These are phyloP conservation scores for Trachelus troglodyta DNA, from an alignment of 2,888 invertebrate species.

Conservation along the genomic window DNA sequence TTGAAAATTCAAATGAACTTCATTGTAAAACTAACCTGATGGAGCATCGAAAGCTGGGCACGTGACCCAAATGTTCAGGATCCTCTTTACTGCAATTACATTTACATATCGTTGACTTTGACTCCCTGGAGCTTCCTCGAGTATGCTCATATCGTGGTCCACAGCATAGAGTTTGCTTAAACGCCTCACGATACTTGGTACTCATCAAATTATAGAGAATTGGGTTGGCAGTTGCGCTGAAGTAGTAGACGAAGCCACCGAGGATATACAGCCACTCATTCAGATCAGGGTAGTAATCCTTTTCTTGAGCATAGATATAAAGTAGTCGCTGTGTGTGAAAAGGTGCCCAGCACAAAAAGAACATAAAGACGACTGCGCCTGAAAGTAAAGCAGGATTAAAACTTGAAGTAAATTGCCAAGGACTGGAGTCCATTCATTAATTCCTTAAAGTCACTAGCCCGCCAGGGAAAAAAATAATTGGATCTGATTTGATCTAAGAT, in stretches of 20 bases:
- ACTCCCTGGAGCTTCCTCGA: background rate
- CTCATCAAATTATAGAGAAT: slow-evolving; percentile 89
- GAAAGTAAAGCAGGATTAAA: slow-evolving; percentile 51
- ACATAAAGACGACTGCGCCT: slow-evolving; percentile 94
- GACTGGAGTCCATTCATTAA: background rate
- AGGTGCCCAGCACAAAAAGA: slow-evolving; percentile 96
- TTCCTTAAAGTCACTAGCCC: background rate
- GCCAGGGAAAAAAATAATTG: too few species aligned
- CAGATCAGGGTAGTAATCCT: slow-evolving; percentile 73
- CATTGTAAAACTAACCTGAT: slow-evolving; percentile 27
- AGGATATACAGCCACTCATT: slow-evolving; percentile 85
- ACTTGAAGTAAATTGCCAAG: background rate
- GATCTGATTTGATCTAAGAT: too few species aligned
- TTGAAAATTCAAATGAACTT: background rate
- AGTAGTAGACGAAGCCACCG: slow-evolving; percentile 85
- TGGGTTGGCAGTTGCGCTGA: slow-evolving; percentile 86
- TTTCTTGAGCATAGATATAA: slow-evolving; percentile 78
- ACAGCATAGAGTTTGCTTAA: slow-evolving; percentile 80
- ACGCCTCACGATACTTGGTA: slow-evolving; percentile 80
- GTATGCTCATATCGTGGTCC: slow-evolving; percentile 45
- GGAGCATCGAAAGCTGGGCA: slow-evolving; percentile 26
- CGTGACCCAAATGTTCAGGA: slow-evolving; percentile 7
- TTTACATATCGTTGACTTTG: slow-evolving; percentile 19
- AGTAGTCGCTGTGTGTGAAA: slow-evolving; percentile 93
- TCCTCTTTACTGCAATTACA: slow-evolving; percentile 19